A percentile compares a stretch with the other conserved stretches of the same genome.
These are phyloP conservation scores for Drosophila ambigua DNA, from an alignment of 1,140 invertebrate genomes.

Conservation along the genomic window DNA sequence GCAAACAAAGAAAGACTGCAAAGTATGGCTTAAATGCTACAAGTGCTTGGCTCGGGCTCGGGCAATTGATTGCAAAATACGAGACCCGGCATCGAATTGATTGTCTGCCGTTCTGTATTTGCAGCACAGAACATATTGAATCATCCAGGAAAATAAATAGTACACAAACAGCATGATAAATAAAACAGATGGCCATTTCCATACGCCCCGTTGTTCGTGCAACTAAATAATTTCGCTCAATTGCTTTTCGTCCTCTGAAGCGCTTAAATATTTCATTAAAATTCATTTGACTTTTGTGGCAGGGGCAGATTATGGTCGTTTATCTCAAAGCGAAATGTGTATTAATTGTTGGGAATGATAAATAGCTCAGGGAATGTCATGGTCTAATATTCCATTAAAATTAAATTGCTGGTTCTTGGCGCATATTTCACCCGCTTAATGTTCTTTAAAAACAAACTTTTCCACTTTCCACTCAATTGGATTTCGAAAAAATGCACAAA, in stretches of 20 bases:
- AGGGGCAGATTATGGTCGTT: conserved; percentile 18
- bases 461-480: too few relatives aligned
- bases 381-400: too few relatives aligned
- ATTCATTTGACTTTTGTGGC: conserved; percentile 20
- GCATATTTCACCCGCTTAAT: too few relatives aligned
- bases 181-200: conserved; percentile 22
- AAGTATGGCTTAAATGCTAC: conserved; percentile 56
- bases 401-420: too few relatives aligned
- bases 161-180: conserved; percentile 29
- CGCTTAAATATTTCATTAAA: conserved; percentile 57
- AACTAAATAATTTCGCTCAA: conserved; percentile 25
- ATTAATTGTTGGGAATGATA: conserved; percentile 1
- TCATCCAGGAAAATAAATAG: conserved; percentile 45
- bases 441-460: too few relatives aligned
- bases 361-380: too few relatives aligned
- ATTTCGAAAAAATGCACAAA: too few relatives aligned
- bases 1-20: conserved; percentile 16
- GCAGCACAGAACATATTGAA: conserved; percentile 46
- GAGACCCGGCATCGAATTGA: conserved; percentile 24
- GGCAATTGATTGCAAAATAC: conserved; percentile 17
- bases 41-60: conserved; percentile 43
- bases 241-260: conserved; percentile 19
- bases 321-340: conserved; percentile 21
- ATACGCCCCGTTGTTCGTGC: conserved; percentile 47
- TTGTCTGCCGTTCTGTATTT: conserved; percentile 38